Percentiles rank a stretch among this genome's conserved stretches.
These are phyloP conservation scores for Congeria kusceri DNA, from an alignment of 2,888 invertebrate species.

Conservation along the genomic window DNA sequence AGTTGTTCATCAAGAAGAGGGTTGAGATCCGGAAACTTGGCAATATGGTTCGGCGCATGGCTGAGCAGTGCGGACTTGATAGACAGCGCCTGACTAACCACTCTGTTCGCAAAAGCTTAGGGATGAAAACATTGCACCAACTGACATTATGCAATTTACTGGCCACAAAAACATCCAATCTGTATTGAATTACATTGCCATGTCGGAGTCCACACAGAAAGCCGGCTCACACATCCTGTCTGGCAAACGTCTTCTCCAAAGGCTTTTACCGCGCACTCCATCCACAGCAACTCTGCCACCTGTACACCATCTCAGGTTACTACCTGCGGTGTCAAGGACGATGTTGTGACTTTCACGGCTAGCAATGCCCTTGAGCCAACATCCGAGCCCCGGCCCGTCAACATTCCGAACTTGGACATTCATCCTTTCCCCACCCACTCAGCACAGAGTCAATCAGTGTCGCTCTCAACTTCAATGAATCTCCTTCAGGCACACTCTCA, in stretches of 20 bases:
- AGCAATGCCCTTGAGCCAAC: no score
- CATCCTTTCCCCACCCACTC: no score
- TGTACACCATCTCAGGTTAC: no score
- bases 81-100: not conserved
- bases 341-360: no score
- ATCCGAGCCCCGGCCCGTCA: no score
- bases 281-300: no score
- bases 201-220: not conserved
- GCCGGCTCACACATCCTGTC: not conserved
- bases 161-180: conserved; percentile 1
- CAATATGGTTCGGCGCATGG: not conserved
- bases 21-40: not conserved
- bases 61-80: not conserved
- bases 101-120: not conserved
- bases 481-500: no score
- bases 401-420: no score
- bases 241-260: no score
- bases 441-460: no score
- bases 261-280: not conserved
- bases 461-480: no score
- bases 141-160: conserved; percentile 1
- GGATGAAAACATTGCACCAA: not conserved
- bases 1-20: not conserved
- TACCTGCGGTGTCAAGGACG: no score
- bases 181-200: not conserved